phyloP scores from a whole-genome alignment of 2,888 invertebrate genomes.

The Suillia variegata region DNA sequence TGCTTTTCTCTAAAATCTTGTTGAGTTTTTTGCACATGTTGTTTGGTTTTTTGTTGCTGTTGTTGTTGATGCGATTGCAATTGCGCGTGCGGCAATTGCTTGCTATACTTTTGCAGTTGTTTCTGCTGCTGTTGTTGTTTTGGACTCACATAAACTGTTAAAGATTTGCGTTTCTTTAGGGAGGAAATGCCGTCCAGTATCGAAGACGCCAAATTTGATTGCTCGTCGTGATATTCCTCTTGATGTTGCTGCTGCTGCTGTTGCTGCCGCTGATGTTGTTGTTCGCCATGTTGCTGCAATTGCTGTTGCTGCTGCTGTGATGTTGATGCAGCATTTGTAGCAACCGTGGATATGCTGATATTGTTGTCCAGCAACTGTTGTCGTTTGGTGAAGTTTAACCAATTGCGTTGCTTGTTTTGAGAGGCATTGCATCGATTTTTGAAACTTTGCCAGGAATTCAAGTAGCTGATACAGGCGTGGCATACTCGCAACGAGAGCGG shows the following conservation, averaged over 20 bases:
- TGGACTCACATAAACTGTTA: conserved; percentile 60
- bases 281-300: background rate
- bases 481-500: conserved; percentile 58
- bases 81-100: conserved; percentile 18
- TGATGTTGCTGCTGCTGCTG: conserved; percentile 10
- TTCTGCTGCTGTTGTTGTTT: conserved; percentile 35
- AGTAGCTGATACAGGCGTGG: conserved; percentile 60
- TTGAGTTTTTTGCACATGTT: background rate
- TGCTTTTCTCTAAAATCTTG: conserved; percentile 4
- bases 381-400: conserved; percentile 50
- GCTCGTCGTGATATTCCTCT: background rate
- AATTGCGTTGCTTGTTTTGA: conserved; percentile 57
- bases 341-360: conserved; percentile 29
- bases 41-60: conserved; percentile 19
- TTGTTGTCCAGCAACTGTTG: conserved; percentile 37
- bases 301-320: conserved; percentile 18
- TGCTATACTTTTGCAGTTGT: conserved; percentile 27
- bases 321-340: conserved; percentile 27
- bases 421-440: conserved; percentile 60
- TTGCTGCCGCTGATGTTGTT: conserved; percentile 4
- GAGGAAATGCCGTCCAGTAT: conserved; percentile 58
- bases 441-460: conserved; percentile 62
- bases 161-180: conserved; percentile 57
- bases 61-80: conserved; percentile 26
- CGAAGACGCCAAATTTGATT: conserved; percentile 34